These are phyloP conservation scores for Hippocampus mohnikei DNA, from an alignment of 2,113 vertebrate species.

Conservation along the genomic window DNA sequence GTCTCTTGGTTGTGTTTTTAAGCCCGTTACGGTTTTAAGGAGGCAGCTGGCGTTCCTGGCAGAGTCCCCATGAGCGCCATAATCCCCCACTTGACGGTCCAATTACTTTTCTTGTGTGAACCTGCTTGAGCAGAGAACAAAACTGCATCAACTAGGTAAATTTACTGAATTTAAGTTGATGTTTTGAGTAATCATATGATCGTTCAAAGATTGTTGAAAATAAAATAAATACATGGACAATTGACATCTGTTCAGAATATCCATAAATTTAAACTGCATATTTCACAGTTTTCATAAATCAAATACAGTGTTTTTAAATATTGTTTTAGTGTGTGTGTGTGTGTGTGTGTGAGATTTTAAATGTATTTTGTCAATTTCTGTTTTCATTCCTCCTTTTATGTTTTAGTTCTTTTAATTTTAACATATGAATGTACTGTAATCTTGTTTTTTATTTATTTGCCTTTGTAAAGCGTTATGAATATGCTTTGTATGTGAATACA, in stretches of 20 bases:
- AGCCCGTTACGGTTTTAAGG: background rate
- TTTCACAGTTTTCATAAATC: background rate
- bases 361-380: no score
- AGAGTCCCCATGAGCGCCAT: conserved; percentile 8
- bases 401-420: background rate
- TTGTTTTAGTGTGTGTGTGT: background rate
- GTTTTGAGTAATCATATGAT: background rate
- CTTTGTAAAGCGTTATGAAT: background rate
- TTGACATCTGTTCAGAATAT: background rate
- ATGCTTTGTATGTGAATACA: background rate
- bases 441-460: background rate
- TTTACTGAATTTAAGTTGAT: background rate
- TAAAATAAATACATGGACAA: background rate
- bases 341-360: background rate
- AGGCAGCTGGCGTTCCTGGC: conserved; percentile 14
- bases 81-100: background rate
- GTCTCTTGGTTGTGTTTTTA: background rate
- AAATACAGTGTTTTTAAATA: background rate
- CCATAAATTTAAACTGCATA: background rate
- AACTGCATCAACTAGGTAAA: background rate
- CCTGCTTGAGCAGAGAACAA: background rate
- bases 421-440: background rate
- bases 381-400: background rate
- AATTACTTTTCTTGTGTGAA: conserved; percentile 24
- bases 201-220: background rate